Base-by-base conservation (phyloP, 2,797 vertebrate genomes). In the Pteronotus mesoamericanus region DNA sequence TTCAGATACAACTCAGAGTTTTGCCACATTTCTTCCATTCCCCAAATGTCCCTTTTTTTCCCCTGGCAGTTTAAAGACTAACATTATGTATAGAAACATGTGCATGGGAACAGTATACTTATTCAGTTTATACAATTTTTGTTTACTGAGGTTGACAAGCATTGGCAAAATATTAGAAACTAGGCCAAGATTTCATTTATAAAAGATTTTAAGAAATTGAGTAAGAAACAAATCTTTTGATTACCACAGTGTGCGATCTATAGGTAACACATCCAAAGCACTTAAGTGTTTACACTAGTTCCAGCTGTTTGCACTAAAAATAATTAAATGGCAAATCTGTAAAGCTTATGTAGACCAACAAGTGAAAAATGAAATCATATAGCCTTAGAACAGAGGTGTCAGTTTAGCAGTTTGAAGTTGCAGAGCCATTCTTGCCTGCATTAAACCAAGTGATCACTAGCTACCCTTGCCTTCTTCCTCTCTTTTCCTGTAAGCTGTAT, bases 401-500 rank as follows among this genome's bases (percentile, higher is more conserved):
- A 34, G 12, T 32, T 34, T 0, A 71, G 5, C 44, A 59, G 42
- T 77, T 44, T 78, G 32, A 80, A 44, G 48, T 16, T 86, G 66
- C 80, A 4, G 5, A 1, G 26, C 29, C 74, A 4, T 75, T 37
- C 51, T 37, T 16, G 26, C 74, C 79, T 44, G 19, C 0, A 11
- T 9, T 1, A 3, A 10, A 22, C 61, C 0, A 26, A 77, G 66
- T 0, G 5, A 48, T 80, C 46, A 53, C 74, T 75, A 95, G 69
- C 29, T 77, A 86, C 78, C 82, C 94, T 46, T 91, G 11, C 89
- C 97, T 68, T 89, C 96, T 85, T 97, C 97, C 89, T 99, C 98
- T 86, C 98, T 98, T 97, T 99, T 99, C 91, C 98, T 98, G 98
- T 99, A 99, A 57, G 99, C 99, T 98, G 99, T 98, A 59, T 99